Conservation (phyloP, 2,888 invertebrate genomes). For the Tipula confusa region DNA sequence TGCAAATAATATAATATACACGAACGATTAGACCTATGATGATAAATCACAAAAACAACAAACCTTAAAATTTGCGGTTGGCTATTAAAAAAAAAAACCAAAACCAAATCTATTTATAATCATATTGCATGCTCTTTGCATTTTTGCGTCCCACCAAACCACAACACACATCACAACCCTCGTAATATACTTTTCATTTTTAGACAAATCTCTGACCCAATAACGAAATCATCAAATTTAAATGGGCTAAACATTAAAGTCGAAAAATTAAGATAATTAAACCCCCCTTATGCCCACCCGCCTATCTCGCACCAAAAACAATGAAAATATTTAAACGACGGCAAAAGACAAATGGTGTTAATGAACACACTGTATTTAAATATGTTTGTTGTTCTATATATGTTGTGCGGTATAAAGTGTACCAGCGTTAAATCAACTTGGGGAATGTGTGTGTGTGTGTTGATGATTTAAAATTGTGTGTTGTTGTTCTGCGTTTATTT, state of each 20-base stretch:
- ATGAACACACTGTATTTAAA: conserved; percentile 16
- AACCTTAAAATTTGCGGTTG: not conserved
- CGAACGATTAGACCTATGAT: not conserved
- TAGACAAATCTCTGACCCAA: not conserved
- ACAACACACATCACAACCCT: not conserved
- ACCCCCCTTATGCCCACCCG: not conserved
- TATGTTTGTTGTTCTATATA: not conserved
- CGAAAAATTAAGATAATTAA: not conserved
- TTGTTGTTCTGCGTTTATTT: not conserved
- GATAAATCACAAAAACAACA: no score
- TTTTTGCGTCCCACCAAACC: not conserved
- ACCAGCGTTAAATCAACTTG: not conserved
- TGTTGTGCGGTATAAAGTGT: not conserved
- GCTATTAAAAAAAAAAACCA: not conserved
- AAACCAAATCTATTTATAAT: not conserved
- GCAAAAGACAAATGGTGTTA: not conserved
- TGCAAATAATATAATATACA: not conserved
- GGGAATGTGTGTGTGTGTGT: not conserved
- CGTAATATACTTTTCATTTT: not conserved
- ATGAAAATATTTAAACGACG: no score
- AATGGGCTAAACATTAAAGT: not conserved
- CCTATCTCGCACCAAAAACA: no score
- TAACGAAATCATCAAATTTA: not conserved
- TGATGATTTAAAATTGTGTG: not conserved
- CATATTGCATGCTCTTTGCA: not conserved